phyloP scores from a whole-genome alignment of 2,888 invertebrate genomes.

The Stegophylla sp. region DNA sequence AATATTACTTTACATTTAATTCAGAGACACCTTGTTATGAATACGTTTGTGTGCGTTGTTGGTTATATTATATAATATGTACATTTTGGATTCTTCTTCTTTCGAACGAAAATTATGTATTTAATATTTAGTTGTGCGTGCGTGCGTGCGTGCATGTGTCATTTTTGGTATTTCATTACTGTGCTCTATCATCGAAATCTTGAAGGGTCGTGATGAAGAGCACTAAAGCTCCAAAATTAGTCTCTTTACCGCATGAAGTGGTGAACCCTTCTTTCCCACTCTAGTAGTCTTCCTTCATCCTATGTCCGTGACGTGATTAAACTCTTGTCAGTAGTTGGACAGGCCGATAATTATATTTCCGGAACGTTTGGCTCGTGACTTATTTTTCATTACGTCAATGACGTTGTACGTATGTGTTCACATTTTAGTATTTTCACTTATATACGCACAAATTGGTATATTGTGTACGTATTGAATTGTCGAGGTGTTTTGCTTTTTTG shows the following conservation, averaged over 20 bases:
- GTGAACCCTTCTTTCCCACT: slow-evolving; percentile 37
- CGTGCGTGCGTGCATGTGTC: slow-evolving; percentile 21
- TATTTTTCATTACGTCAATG: slow-evolving; percentile 54
- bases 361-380: slow-evolving; percentile 57
- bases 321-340: slow-evolving; percentile 58
- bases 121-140: not conserved
- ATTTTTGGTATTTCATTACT: slow-evolving; percentile 57
- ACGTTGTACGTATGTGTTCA: slow-evolving; percentile 16
- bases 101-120: not conserved
- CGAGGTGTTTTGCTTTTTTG: slow-evolving; percentile 14
- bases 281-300: slow-evolving; percentile 22
- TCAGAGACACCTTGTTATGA: too few relatives aligned
- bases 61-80: slow-evolving; percentile 12
- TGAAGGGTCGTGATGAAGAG: slow-evolving; percentile 56
- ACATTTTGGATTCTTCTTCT: slow-evolving; percentile 10
- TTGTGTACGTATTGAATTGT: slow-evolving; percentile 5
- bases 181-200: slow-evolving; percentile 49
- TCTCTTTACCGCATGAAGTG: slow-evolving; percentile 53
- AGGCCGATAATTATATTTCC: slow-evolving; percentile 59
- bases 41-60: not conserved
- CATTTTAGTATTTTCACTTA: slow-evolving; percentile 22
- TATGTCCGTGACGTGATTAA: slow-evolving; percentile 56
- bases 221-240: slow-evolving; percentile 55
- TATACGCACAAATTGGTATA: slow-evolving; percentile 1
- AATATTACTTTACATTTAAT: too few relatives aligned